Evolutionary conservation across 1,140 invertebrate genomes (phyloP), one percentile per base, ranked within the genome.

Genomic region (Orchesella cincta): DNA sequence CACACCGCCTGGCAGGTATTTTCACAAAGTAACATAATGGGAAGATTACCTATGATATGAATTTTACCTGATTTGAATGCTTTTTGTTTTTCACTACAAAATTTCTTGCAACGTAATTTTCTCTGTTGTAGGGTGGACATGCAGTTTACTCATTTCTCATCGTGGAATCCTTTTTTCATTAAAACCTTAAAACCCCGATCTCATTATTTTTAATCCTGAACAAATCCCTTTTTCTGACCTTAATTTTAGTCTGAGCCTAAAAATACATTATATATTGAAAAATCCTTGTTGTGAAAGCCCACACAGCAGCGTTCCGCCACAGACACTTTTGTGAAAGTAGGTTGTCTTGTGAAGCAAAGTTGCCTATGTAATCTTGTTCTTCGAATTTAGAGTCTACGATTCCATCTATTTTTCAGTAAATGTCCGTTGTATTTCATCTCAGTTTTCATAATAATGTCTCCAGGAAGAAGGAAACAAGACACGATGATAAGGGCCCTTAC

Each of bases 371-470:
- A 12, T 46, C 39, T 46, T 46, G 8, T 46, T 8, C 20, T 46
- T 46, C 39, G 39, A 46, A 20, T 20, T 46, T 20, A 12, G 8
- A 46, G 26, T 46, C 20, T 46, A 8, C 54, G 12, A 57, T 57
- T 26, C 54, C 54, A 67, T 67, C 62, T 67, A 67, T 67, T 31
- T 67, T 67, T 67, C 62, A 67, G 33, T 29, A 67, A 67, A 67
- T 67, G 62, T 33, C 62, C 62, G 62, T 23, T 31, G 28, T 67
- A 67, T 67, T 67, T 67, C 62, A 67, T 67, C 29, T 29, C 23
- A 67, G 62, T 67, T 67, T 67, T 29, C 12, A 33, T 67, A 67
- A 67, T 67, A 67, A 67, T 67, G 62, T 67, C 62, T 31, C 62
- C 62, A 67, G 62, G 62, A 67, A 67, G 31, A 33, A 26, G 31